These are phyloP conservation scores for Callipepla squamata DNA, from an alignment of 2,113 vertebrate genomes.

Conservation along the genomic window DNA sequence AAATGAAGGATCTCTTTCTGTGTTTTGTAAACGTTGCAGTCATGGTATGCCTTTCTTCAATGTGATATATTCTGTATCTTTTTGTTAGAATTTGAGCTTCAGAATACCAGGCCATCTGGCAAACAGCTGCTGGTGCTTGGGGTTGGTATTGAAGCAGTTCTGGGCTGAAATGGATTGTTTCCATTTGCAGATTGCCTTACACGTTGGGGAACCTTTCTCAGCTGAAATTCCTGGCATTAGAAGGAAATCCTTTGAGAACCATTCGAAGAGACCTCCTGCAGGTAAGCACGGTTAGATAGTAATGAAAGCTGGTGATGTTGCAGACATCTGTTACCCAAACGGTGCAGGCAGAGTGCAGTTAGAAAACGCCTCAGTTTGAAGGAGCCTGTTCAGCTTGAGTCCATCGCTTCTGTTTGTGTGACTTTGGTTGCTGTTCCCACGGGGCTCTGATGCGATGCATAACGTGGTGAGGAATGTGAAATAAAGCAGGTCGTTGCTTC, in stretches of 20 bases:
- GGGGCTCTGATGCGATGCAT: no score
- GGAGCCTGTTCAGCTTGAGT: neutral
- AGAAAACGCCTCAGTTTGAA: neutral
- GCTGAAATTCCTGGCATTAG: constrained; percentile 88
- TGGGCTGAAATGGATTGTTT: constrained; percentile 25
- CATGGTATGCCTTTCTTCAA: neutral
- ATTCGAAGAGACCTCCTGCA: constrained; percentile 92
- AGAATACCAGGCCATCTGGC: neutral
- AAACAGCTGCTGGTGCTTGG: neutral
- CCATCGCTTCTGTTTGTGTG: neutral
- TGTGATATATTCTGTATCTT: neutral
- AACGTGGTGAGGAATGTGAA: neutral
- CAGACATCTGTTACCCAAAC: neutral
- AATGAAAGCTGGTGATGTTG: neutral
- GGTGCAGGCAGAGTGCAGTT: neutral
- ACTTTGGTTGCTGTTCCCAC: neutral
- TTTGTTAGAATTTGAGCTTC: neutral
- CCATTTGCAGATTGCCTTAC: constrained; percentile 85
- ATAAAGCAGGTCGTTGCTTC: neutral
- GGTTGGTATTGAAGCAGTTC: neutral
- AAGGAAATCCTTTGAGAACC: constrained; percentile 92
- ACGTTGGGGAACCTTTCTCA: constrained; percentile 87
- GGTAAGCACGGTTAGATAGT: constrained; percentile 74
- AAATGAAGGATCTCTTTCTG: neutral
- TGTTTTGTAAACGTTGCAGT: neutral